Evolutionary conservation across 1,140 invertebrate species (phyloP).

Genomic region (Bathynomus jamesi): DNA sequence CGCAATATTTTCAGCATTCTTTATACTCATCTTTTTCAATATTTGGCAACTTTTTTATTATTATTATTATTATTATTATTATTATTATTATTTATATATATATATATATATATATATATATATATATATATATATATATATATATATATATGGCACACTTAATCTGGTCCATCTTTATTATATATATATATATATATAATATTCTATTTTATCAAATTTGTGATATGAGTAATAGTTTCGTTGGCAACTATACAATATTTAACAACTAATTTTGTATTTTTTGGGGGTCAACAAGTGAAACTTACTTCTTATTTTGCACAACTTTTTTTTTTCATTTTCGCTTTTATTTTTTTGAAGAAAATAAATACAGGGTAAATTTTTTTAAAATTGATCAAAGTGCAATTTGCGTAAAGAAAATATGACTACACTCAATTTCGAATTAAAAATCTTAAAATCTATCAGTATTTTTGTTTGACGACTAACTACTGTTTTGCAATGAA

Average conservation of each 20-base stretch:
- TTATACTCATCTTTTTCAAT: neutral
- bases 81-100: neutral
- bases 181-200: neutral
- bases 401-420: no score
- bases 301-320: neutral
- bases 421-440: no score
- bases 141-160: neutral
- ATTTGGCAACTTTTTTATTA: neutral
- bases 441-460: neutral
- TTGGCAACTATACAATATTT: neutral
- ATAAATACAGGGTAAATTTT: neutral
- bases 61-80: neutral
- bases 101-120: slow-evolving; percentile 3
- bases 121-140: neutral
- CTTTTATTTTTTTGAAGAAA: neutral
- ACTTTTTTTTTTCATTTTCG: neutral
- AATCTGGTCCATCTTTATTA: neutral
- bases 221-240: neutral
- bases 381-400: neutral
- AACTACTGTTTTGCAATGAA: neutral
- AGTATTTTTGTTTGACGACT: neutral
- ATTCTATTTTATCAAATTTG: neutral
- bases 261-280: neutral
- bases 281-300: neutral
- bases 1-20: neutral